Evolutionary conservation across 2,113 vertebrate genomes (phyloP), one percentile per base, ranked within the genome.

Genomic region (Hucho hucho): DNA sequence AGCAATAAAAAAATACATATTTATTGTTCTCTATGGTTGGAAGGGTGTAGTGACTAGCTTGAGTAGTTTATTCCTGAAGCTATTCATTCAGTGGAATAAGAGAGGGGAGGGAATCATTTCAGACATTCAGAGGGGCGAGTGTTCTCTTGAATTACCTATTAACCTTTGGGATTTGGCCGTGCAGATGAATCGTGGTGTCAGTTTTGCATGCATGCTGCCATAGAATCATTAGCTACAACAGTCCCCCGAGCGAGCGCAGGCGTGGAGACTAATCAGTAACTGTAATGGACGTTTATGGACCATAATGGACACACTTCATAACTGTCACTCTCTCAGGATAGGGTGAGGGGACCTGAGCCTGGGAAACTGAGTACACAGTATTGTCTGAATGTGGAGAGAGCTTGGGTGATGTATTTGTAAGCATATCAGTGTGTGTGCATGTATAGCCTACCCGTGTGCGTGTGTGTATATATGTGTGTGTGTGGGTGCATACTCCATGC

Each of bases 221-320:
- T 79, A 76, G 83, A 88, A 86, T 91, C 90, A 91, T 93, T 93
- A 93, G 90, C 89, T 71, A 79, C 85, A 67, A 75, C 85, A 79
- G 84, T 91, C 87, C 81, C 89, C 81, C 79, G 85, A 88, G 88
- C 86, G 80, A 84, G 76, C 80, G 69, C 87, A 81, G 87, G 84
- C 87, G 86, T 63, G 75, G 84, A 74, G 90, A 84, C 89, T 92
- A 93, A 93, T 93, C 91, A 92, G 87, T 86, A 69, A 81, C 84
- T 53, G 73, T 86, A 83, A 86, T 79, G 81, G 69, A 75, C 79
- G 81, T 79, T 86, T 81, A 86, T 75, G 63, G 69, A 81, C 87
- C 79, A 78, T 93, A 93, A 94, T 92, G 89, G 93, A 92, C 90
- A 91, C 87, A 89, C 89, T 94, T 93, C 91, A 91, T 93, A 92